Evolutionary conservation across 30 jellyfish, hydroid and myxozoan species (phyloP), one percentile per base, ranked within the genome.

Genomic region (Sanderia malayensis): DNA sequence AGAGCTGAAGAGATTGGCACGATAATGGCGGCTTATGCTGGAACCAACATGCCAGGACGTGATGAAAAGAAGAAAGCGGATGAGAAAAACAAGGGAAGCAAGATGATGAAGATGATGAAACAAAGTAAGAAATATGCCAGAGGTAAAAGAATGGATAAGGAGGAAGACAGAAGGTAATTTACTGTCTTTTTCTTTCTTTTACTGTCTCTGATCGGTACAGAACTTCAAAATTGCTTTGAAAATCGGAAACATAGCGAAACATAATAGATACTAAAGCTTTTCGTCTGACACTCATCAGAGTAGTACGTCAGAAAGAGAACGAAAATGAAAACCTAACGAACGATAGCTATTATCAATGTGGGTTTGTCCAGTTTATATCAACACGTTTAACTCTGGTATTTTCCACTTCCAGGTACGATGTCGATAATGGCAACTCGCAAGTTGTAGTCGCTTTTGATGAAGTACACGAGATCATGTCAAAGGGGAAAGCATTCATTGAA

Each of bases 381-480:
- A n/a, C n/a, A n/a, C n/a, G n/a, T n/a, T n/a, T n/a, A n/a, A n/a
- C 52, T 37, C 13, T 37, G 52, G 52, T 13, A 37, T 37, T 13
- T 37, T 37, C 52, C 13, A 4, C 52, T 37, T 37, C 52, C 52
- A 61, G 33, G 29, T 66, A 66, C 30, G 61, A 30, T 28, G 28
- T 24, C 15, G 29, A 31, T 21, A 31, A 25, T 17, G 76, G 74
- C 18, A 47, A 27, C 24, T 9, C 86, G 17, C 72, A 92, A 58
- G 79, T 84, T 20, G 79, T 92, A 3, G 41, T 92, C 7, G 93
- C 98, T 22, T 92, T 81, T 80, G 98, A 92, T 73, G 98, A 92
- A 34, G 78, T 92, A 21, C 95, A 84, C 31, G 98, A 92, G 60
- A 62, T 92, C 18, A 76, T 92, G 22, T 77, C 95, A 20, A 71